A percentile compares a stretch with the other conserved stretches of the same genome.
phyloP scores from a whole-genome alignment of 1,140 invertebrate species.

The Leptopilina clavipes region DNA sequence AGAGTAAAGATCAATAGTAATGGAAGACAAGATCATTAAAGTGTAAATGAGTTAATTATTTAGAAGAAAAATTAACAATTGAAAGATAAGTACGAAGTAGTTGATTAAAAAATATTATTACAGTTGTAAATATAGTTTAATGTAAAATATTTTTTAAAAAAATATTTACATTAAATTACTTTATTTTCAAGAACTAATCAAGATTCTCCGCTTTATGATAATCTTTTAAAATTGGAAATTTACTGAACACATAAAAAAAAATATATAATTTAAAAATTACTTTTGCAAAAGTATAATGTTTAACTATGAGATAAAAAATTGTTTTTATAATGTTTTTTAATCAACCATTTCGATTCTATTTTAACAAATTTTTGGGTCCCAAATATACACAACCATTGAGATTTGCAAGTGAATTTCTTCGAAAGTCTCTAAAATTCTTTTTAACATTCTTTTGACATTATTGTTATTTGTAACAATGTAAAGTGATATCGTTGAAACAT shows the following conservation, averaged over 20 bases:
- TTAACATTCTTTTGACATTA: background rate
- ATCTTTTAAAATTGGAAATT: too few relatives aligned
- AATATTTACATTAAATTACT: too few relatives aligned
- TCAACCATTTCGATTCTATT: background rate
- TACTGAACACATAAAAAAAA: too few relatives aligned
- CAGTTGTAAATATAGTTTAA: too few relatives aligned
- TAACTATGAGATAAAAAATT: too few relatives aligned
- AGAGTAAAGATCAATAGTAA: constrained; percentile 40
- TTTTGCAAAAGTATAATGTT: too few relatives aligned
- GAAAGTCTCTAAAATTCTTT: constrained; percentile 44
- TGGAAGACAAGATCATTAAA: constrained; percentile 60
- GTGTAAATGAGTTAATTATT: constrained; percentile 41
- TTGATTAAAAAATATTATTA: background rate
- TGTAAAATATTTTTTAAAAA: too few relatives aligned
- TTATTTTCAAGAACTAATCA: too few relatives aligned
- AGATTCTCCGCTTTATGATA: too few relatives aligned
- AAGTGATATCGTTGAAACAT: background rate
- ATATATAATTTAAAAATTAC: too few relatives aligned
- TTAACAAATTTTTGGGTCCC: background rate
- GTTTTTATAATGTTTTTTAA: too few relatives aligned
- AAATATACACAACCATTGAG: constrained; percentile 21
- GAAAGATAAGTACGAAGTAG: constrained; percentile 4
- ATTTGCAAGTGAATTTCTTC: constrained; percentile 38
- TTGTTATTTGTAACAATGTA: background rate
- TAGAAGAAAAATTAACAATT: constrained; percentile 38